Evolutionary conservation across 2,888 invertebrate genomes (phyloP), one percentile per base, ranked within the genome.

Genomic region (Notocelia uddmanniana): DNA sequence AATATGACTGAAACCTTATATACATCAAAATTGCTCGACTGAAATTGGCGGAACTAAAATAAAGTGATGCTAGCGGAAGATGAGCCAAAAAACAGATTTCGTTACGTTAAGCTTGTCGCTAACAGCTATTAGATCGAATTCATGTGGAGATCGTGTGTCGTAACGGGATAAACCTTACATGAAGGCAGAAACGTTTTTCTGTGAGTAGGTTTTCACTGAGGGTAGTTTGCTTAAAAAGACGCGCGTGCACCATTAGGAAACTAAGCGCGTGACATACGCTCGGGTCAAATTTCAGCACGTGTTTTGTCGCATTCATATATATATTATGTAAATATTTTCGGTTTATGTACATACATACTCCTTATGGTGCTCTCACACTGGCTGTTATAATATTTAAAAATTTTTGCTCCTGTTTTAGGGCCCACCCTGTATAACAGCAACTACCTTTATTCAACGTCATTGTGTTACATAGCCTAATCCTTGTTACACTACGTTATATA

Each of bases 61-160:
- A 19, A 10, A 18, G 5, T 23, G 54, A 54, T 15, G 1, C 50
- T 19, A 15, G 23, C 21, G 23, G 13, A 18, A 60, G 21, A 60
- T 45, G 60, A 63, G 57, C 57, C 52, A 23, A 63, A 50, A 63
- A 34, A 34, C 31, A 9, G 26, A 64, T 64, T 34, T 19, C 62
- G 15, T n/a, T 37, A 52, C 21, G 19, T 6, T 15, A 34, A 19
- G 63, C 63, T 50, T 52, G 52, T 52, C 19, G 34, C 50, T 52
- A 63, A 52, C 19, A 19, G 50, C 63, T 52, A 50, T 63, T 63
- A 63, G 63, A 31, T 62, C 26, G 31, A 34, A 52, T 15, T 34
- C 37, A 37, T 19, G 52, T 13, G 31, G 37, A 64, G 64, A 63
- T 63, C 34, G 19, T 21, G 52, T 37, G 37, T 6, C 19, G 34